Conservation (phyloP, 1,140 invertebrate species). For the Solenopsis fugax region DNA sequence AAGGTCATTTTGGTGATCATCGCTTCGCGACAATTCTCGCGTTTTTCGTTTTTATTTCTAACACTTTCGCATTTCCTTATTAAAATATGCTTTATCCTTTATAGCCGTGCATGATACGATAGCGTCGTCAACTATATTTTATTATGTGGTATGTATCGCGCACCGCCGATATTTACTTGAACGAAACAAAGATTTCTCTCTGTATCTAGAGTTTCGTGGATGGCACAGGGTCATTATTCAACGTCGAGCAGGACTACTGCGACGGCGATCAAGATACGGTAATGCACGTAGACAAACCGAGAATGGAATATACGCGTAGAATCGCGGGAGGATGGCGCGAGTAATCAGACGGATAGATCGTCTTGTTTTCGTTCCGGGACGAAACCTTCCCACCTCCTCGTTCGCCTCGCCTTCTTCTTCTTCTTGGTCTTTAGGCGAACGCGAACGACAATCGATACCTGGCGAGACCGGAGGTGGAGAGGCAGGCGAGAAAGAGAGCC, state of each 20-base stretch:
- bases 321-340: constrained; percentile 40
- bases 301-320: constrained; percentile 50
- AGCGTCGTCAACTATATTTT: constrained; percentile 13
- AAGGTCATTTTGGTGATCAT: neutral
- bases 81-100: constrained; percentile 14
- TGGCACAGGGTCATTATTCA: constrained; percentile 25
- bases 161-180: neutral
- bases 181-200: constrained; percentile 41
- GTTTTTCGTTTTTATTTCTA: neutral
- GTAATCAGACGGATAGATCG: constrained; percentile 74
- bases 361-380: constrained; percentile 69
- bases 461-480: constrained; percentile 67
- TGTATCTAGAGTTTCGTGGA: constrained; percentile 31
- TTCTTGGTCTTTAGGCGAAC: constrained; percentile 74
- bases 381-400: constrained; percentile 44
- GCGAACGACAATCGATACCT: constrained; percentile 83
- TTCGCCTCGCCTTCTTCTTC: constrained; percentile 21
- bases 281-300: constrained; percentile 56
- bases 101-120: neutral
- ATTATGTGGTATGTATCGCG: neutral
- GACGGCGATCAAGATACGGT: constrained; percentile 48
- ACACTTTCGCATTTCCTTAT: neutral
- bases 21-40: neutral
- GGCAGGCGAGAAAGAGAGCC: constrained; percentile 65
- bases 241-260: constrained; percentile 33